Percentiles rank a stretch among this genome's conserved stretches.
These are phyloP conservation scores for Drosophila anomalata DNA, from an alignment of 2,888 invertebrate species.

Conservation along the genomic window DNA sequence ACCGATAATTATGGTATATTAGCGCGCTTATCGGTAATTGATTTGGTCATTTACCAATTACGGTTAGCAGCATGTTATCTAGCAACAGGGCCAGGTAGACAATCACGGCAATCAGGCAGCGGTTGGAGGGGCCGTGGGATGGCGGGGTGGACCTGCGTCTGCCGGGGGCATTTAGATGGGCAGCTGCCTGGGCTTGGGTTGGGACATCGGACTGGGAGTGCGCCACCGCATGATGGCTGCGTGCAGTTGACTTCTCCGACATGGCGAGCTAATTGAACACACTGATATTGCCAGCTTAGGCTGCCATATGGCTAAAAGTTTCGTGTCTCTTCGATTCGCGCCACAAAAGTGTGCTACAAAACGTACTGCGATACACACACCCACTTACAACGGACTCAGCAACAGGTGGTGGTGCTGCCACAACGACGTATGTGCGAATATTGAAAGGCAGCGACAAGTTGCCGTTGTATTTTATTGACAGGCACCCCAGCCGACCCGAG, in stretches of 20 bases:
- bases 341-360: constrained; percentile 52
- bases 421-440: constrained; percentile 76
- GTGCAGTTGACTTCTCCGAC: constrained; percentile 53
- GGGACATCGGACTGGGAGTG: constrained; percentile 18
- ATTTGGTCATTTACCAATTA: constrained; percentile 89
- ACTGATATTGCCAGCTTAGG: constrained; percentile 28
- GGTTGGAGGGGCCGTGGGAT: constrained; percentile 64
- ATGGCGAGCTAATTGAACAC: constrained; percentile 46
- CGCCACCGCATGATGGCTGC: constrained; percentile 3
- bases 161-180: constrained; percentile 45
- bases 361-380: neutral
- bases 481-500: constrained; percentile 49
- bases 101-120: constrained; percentile 84
- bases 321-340: constrained; percentile 41
- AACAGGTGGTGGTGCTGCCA: constrained; percentile 82
- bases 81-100: constrained; percentile 91
- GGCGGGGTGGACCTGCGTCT: constrained; percentile 55
- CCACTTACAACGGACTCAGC: constrained; percentile 52
- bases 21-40: constrained; percentile 8
- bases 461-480: constrained; percentile 70
- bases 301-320: constrained; percentile 69
- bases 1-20: constrained; percentile 5
- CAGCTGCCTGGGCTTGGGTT: constrained; percentile 38
- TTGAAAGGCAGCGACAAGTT: constrained; percentile 80
- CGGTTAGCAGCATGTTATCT: constrained; percentile 94